A percentile compares a stretch with the other conserved stretches of the same genome.
phyloP scores from a whole-genome alignment of 2,113 vertebrate species.

The Pituophis catenifer region DNA sequence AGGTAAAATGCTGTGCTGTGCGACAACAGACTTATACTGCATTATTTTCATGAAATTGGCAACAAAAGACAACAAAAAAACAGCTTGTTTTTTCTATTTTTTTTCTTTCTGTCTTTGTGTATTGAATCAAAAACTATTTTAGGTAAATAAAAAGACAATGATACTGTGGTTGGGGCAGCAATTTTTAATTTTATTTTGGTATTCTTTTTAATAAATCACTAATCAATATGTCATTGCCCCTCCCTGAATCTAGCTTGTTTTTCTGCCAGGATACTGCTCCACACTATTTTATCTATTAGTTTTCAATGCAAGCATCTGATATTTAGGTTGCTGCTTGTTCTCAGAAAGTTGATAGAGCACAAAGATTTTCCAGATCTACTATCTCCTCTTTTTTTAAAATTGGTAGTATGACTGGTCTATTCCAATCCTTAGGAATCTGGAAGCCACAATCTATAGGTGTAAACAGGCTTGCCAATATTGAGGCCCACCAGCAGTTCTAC shows the following conservation, averaged over 20 bases:
- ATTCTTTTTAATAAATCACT: not conserved
- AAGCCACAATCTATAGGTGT: not conserved
- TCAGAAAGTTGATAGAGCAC: not conserved
- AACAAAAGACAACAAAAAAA: not conserved
- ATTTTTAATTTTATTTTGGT: not conserved
- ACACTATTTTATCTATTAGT: not conserved
- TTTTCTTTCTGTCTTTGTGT: not conserved
- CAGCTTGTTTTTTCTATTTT: not conserved
- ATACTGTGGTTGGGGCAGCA: not conserved
- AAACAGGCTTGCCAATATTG: not conserved
- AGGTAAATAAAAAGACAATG: not conserved
- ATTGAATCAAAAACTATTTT: not conserved
- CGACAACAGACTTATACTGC: not conserved
- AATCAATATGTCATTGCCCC: not conserved
- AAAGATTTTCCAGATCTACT: not conserved
- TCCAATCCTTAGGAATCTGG: not conserved
- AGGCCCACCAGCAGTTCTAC: not conserved
- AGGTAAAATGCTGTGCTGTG: not conserved
- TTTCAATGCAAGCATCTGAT: not conserved
- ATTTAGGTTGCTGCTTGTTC: not conserved
- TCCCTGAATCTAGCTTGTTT: not conserved
- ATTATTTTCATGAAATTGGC: not conserved
- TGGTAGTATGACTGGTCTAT: not conserved
- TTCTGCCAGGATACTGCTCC: not conserved
- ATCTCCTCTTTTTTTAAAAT: not conserved